A percentile compares a stretch with the other conserved stretches of the same genome.
Conservation (phyloP, 2,888 invertebrate species). For the Ptychoptera albimana region DNA sequence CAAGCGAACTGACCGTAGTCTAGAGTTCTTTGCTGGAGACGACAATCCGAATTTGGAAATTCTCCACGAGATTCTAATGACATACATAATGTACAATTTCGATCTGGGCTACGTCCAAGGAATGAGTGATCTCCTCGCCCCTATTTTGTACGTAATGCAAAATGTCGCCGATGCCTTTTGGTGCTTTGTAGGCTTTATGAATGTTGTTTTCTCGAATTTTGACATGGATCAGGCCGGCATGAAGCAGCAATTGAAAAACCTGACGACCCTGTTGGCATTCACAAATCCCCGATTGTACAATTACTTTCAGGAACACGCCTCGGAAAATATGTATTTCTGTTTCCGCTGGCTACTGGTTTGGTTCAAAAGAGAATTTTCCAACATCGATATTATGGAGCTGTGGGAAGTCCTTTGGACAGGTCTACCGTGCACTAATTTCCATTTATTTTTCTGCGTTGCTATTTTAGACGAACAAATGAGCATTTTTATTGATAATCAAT, state of each 20-base stretch:
- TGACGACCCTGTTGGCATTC: constrained; percentile 66
- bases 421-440: constrained; percentile 87
- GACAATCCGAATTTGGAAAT: constrained; percentile 74
- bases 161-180: constrained; percentile 96
- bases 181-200: constrained; percentile 98
- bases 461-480: constrained; percentile 82
- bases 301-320: constrained; percentile 49
- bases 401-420: constrained; percentile 98
- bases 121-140: constrained; percentile 94
- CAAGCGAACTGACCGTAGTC: constrained; percentile 81
- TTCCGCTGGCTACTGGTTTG: constrained; percentile 95
- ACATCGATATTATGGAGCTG: constrained; percentile 70
- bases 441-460: constrained; percentile 81
- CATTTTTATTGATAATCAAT: constrained; percentile 76
- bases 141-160: constrained; percentile 72
- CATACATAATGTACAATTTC: constrained; percentile 98
- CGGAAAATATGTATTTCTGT: constrained; percentile 95
- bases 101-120: constrained; percentile 94
- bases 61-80: constrained; percentile 87
- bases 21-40: constrained; percentile 85
- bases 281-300: constrained; percentile 71
- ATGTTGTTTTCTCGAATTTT: constrained; percentile 82
- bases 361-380: constrained; percentile 88
- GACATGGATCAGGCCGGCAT: constrained; percentile 94
- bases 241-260: constrained; percentile 77